These are phyloP conservation scores for Gavialis gangeticus DNA, from an alignment of 2,113 vertebrate genomes.

Conservation along the genomic window DNA sequence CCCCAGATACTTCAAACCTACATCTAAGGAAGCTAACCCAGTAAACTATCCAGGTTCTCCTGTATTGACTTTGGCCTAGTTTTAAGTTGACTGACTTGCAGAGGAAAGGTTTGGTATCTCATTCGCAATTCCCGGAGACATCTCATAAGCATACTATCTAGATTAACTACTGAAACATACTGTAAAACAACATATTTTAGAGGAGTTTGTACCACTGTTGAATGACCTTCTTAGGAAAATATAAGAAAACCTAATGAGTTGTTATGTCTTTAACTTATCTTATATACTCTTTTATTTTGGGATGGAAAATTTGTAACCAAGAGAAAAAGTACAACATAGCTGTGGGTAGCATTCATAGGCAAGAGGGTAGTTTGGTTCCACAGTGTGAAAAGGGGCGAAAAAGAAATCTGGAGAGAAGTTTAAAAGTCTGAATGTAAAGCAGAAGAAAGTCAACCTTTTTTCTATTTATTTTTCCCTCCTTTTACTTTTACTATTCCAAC, in stretches of 20 bases:
- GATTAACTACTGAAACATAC: neutral
- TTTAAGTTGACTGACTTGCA: neutral
- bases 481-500: neutral
- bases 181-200: too few species aligned
- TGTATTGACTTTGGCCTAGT: fast-evolving
- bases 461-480: neutral
- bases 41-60: neutral
- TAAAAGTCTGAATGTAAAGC: too few species aligned
- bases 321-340: neutral
- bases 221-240: fast-evolving
- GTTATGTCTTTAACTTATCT: neutral
- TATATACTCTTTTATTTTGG: neutral
- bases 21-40: neutral
- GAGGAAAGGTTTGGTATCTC: neutral
- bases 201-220: neutral
- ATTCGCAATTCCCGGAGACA: neutral
- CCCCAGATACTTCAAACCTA: too few species aligned
- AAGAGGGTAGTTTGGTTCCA: neutral
- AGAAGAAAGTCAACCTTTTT: neutral
- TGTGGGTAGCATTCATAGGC: neutral
- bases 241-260: neutral
- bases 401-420: too few species aligned
- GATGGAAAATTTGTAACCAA: neutral
- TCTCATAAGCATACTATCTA: neutral
- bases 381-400: too few species aligned